Base-by-base conservation (phyloP, 2,888 invertebrate species). In the Eurytoma californica region DNA sequence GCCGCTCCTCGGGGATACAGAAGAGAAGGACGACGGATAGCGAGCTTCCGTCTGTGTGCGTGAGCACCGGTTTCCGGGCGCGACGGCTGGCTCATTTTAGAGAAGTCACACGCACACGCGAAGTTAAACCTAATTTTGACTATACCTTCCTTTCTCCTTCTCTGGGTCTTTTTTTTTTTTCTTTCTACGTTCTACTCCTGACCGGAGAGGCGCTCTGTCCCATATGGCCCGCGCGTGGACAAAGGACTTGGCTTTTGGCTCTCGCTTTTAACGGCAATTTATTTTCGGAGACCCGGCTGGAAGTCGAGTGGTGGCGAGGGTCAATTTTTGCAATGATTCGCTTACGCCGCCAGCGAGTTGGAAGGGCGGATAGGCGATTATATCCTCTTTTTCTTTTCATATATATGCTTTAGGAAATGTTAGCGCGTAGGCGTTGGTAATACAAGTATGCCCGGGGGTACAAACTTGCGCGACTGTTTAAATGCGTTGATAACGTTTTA, bases 51-150 rank as follows among this genome's bases (percentile, higher is more conserved):
- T 30, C 47, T 12, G 60, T 1, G 39, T 9, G 66, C 61, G 60
- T 24, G 57, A 53, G 14, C 39, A 60, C 55, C 49, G 75, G 72
- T 80, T 80, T 80, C 72, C 76, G 76, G 80, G 61, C 73, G 79
- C 73, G 69, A 39, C 18, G 63, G n/a, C 28, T 49, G 14, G 49
- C 66, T 72, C 9, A 65, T 72, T 77, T 77, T 65, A 55, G 72
- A 77, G 63, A 65, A 57, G 55, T 63, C 55, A 53, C 69, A 69
- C 60, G 66, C 66, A 72, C 51, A 30, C 60, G 60, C 47, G 20
- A 66, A 72, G 76, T 80, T 49, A 18, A 70, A 69, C 69, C 73
- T 77, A 68, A 77, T 77, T 80, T 77, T 60, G 67, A 75, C 77
- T 77, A 18, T 61, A 68, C 67, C 67, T 80, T 65, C 72, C 55